Base-by-base conservation (phyloP, 37 sponge, comb jelly and placozoan genomes). In the Haliclona indistincta region DNA sequence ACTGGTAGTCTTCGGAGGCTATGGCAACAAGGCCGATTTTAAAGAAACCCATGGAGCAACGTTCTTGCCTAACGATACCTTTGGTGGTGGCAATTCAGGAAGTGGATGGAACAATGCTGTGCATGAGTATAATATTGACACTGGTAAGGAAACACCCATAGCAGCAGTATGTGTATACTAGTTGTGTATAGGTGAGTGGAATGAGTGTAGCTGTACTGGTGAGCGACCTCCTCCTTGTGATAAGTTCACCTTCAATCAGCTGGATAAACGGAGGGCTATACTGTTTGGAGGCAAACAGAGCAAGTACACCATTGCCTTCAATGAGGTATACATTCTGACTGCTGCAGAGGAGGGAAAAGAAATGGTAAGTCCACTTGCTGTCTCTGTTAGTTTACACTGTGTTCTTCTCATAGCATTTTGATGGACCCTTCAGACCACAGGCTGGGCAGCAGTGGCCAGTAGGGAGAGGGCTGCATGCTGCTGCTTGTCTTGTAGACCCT, bases 381-480 rank as follows among this genome's bases (percentile, higher is more conserved):
- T 47, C 26, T 70, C 26, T 47, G 52, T 47, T 36, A 36, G 6
- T 20, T 6, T 35, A 65, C 37, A 8, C 8, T 28, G 7, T 65
- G 67, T 34, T 41, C 19, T 26, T 30, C 20, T 13, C 29, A 20
- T 7, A 11, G 38, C 37, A 22, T 5, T 65, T 33, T 8, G 10
- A 8, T 29, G 13, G n/a, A n/a, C n/a, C n/a, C n/a, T n/a, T n/a
- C n/a, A n/a, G n/a, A n/a, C n/a, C n/a, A n/a, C n/a, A n/a, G n/a
- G 22, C 44, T 2, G 28, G 29, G 39, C 7, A 42, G 4, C 39
- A 70, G 29, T 70, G 71, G 71, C 71, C 71, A 49, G 28, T 29
- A 43, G 51, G 49, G 4, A 43, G 71, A 43, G 71, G 71, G 28
- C 32, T n/a, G 26, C 71, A 70, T 70, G 47, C 51, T 45, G 71